Percentiles rank a stretch among this genome's conserved stretches.
phyloP scores from a whole-genome alignment of 2,797 vertebrate species.

The Brachyrhaphis roseni region DNA sequence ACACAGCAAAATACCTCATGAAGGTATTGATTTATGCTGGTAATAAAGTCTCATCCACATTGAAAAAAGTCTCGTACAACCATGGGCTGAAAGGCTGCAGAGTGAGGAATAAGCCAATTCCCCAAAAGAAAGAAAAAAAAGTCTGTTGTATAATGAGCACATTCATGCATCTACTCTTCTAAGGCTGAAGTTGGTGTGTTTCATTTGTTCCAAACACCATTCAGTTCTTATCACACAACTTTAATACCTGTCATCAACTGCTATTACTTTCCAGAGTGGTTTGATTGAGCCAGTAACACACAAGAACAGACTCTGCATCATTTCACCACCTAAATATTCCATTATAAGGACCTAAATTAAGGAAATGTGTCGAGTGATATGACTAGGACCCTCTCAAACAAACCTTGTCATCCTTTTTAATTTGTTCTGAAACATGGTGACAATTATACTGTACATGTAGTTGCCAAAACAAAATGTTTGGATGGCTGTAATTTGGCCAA shows the following conservation, averaged over 20 bases:
- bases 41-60: background rate
- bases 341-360: slow-evolving; percentile 54
- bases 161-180: background rate
- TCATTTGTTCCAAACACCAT: slow-evolving; percentile 10
- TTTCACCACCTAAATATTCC: slow-evolving; percentile 33
- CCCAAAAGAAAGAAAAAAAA: background rate
- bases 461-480: slow-evolving; percentile 68
- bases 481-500: slow-evolving; percentile 41
- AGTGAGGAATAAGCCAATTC: background rate
- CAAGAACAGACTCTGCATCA: slow-evolving; percentile 34
- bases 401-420: slow-evolving; percentile 46
- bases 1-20: background rate
- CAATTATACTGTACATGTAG: slow-evolving; percentile 58
- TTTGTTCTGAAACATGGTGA: slow-evolving; percentile 47
- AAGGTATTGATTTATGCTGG: background rate
- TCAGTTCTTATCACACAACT: slow-evolving; percentile 39
- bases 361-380: slow-evolving; percentile 43
- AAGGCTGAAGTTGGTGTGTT: slow-evolving; percentile 11
- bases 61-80: background rate
- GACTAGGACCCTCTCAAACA: slow-evolving; percentile 50
- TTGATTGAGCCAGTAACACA: slow-evolving; percentile 36
- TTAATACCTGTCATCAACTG: slow-evolving; percentile 52
- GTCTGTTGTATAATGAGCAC: background rate
- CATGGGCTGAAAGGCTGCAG: background rate
- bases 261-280: slow-evolving; percentile 42